Evolutionary conservation across 1,140 invertebrate genomes (phyloP).

Genomic region (Macrostomum lignano): DNA sequence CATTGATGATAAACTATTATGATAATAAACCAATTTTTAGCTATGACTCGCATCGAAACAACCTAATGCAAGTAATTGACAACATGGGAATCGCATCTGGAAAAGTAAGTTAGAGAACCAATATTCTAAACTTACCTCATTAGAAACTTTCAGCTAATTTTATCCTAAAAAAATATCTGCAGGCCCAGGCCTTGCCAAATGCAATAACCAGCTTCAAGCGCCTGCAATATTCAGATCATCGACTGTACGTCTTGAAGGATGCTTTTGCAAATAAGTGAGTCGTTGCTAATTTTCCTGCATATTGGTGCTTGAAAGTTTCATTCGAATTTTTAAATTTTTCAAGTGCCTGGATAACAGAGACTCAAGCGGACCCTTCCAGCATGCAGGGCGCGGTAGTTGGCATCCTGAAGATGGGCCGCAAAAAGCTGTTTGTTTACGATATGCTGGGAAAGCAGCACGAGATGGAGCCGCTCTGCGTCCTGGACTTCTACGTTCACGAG

Average conservation of each 20-base stretch:
- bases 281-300: conserved; percentile 3
- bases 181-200: conserved; percentile 22
- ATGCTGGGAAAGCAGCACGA: conserved; percentile 15
- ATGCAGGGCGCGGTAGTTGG: conserved; percentile 15
- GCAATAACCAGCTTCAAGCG: conserved; percentile 21
- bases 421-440: conserved; percentile 26
- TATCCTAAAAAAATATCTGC: too few species aligned
- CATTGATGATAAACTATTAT: too few species aligned
- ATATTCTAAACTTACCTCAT: too few species aligned
- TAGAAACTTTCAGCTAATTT: too few species aligned
- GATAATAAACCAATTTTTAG: too few species aligned
- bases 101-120: too few species aligned
- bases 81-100: too few species aligned
- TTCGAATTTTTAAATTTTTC: conserved; percentile 1
- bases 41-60: too few species aligned
- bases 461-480: conserved; percentile 22
- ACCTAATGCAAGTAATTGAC: too few species aligned
- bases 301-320: background rate
- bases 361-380: too few species aligned
- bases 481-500: conserved; percentile 28
- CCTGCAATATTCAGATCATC: conserved; percentile 20
- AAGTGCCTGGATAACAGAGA: too few species aligned
- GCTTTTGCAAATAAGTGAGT: conserved; percentile 12
- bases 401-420: conserved; percentile 21
- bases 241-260: conserved; percentile 26